phyloP scores from a whole-genome alignment of 2,113 vertebrate genomes.

The Xenopus borealis region DNA sequence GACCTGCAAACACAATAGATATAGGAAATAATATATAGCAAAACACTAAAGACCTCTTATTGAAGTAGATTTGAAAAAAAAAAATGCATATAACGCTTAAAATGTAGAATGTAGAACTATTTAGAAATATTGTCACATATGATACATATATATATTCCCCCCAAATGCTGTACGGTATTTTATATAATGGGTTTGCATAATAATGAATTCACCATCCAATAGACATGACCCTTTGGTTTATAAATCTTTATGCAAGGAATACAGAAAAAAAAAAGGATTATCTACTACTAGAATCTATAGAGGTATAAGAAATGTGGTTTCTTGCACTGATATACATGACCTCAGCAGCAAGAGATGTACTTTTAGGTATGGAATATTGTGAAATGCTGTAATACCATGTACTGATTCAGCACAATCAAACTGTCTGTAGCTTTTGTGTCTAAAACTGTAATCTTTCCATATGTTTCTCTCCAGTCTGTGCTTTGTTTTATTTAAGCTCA shows the following conservation, averaged over 20 bases:
- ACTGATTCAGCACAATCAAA: slow-evolving; percentile 7
- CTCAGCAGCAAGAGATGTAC: background rate
- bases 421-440: slow-evolving; percentile 23
- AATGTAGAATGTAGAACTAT: background rate
- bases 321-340: background rate
- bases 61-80: background rate
- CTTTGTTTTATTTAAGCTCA: slow-evolving; percentile 7
- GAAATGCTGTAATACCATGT: background rate
- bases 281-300: no score
- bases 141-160: no score
- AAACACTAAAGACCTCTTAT: background rate
- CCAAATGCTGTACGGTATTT: no score
- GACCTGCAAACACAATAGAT: background rate
- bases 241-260: no score
- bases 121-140: background rate
- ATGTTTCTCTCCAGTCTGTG: slow-evolving; percentile 15
- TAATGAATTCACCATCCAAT: no score
- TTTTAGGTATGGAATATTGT: background rate
- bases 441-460: background rate
- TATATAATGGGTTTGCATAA: no score
- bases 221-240: no score
- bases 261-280: no score
- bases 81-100: background rate
- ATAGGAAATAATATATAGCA: background rate
- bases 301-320: background rate